Base-by-base conservation (phyloP, 2,888 invertebrate genomes). In the Tortrix viridana region DNA sequence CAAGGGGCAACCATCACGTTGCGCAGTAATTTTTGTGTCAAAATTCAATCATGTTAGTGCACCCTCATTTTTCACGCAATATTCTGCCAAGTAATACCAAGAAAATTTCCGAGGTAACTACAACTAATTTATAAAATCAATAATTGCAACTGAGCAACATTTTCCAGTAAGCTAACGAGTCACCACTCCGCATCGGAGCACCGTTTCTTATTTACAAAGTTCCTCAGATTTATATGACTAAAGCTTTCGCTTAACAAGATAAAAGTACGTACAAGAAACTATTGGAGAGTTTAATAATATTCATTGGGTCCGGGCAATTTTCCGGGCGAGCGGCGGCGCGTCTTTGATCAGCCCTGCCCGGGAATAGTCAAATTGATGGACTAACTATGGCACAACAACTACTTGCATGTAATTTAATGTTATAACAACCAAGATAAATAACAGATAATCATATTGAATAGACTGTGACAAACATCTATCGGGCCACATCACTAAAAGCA, bases 271-370 rank as follows among this genome's bases (percentile, higher is more conserved):
- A 88, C 83, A 80, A 79, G 85, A 82, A 89, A 86, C 86, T 88
- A 88, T 86, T 84, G 85, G 86, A 87, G 88, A 88, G 89, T 88
- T 88, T 92, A 91, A 92, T 92, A 91, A 92, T 92, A 92, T 92
- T 92, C 92, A 92, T 90, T 92, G 92, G 85, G 88, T 86, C 76
- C 78, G 84, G 88, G 82, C 89, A 92, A 92, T 92, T 92, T 92
- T 92, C 88, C 90, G 82, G 86, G 74, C 84, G 86, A 86, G 80
- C 79, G 86, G 74, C 83, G 83, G 67, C 86, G 85, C 85, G 85
- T 87, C 92, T 92, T 92, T 92, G 92, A 92, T 92, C 91, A 85
- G 81, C 77, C 70, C 70, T 73, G 77, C 75, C 80, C 78, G 79
- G 79, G 84, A 83, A 79, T 82, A 87, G 82, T 86, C 82, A 82